These are phyloP conservation scores for Clavelina lepadiformis DNA, from an alignment of 23 tunicate genomes.

Conservation along the genomic window DNA sequence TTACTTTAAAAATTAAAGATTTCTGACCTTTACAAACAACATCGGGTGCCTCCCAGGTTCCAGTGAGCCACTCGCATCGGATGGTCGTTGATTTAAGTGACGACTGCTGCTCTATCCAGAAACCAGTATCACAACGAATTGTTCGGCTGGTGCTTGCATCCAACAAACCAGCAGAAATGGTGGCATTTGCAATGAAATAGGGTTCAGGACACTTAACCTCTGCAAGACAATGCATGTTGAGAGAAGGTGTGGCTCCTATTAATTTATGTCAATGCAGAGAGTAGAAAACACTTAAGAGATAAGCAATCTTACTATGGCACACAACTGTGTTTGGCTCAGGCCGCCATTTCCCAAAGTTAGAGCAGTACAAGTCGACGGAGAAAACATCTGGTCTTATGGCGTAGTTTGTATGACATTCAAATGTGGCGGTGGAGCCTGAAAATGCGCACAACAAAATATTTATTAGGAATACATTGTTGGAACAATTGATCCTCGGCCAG, in stretches of 20 bases:
- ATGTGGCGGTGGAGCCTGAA: not conserved
- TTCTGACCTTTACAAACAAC: conserved; percentile 44
- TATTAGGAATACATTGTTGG: too few relatives aligned
- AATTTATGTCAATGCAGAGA: too few relatives aligned
- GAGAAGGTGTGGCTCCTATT: not conserved
- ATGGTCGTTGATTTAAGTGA: not conserved
- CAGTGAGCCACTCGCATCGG: conserved; percentile 37
- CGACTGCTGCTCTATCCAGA: conserved; percentile 43
- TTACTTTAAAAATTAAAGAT: too few relatives aligned
- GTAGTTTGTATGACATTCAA: conserved; percentile 14
- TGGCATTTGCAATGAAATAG: conserved; percentile 36
- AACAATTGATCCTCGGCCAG: too few relatives aligned
- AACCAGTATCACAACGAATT: conserved; percentile 40
- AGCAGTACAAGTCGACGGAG: conserved; percentile 12
- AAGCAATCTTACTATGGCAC: conserved; percentile 48
- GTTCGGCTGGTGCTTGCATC: conserved; percentile 26
- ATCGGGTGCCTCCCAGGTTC: conserved; percentile 32
- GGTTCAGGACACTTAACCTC: conserved; percentile 36
- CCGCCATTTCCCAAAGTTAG: conserved; percentile 11
- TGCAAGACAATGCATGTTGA: conserved; percentile 1
- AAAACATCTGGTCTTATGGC: conserved; percentile 8
- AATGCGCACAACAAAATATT: too few relatives aligned
- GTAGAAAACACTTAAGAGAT: too few relatives aligned
- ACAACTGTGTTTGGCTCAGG: conserved; percentile 31
- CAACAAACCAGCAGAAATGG: conserved; percentile 17